A percentile compares a stretch with the other conserved stretches of the same genome.
Conservation (phyloP, 2,797 vertebrate species). For the Lepidocolaptes lacrymiger region DNA sequence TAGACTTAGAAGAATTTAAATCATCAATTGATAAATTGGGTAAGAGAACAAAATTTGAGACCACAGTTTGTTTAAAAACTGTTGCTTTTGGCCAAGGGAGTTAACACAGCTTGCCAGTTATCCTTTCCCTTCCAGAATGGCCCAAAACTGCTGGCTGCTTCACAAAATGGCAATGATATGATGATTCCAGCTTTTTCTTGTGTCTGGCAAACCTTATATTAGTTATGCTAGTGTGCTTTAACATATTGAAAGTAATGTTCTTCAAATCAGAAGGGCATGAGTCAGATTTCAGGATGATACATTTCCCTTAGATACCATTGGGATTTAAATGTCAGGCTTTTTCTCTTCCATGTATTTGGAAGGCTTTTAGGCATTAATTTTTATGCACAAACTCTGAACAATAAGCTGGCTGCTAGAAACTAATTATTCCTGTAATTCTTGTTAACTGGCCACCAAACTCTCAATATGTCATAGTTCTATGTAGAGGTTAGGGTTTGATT, state of each 20-base stretch:
- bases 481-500: background rate
- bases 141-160: background rate
- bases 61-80: background rate
- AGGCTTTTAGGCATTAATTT: constrained; percentile 28
- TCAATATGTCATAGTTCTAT: background rate
- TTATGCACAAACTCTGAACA: constrained; percentile 33
- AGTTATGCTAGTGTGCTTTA: constrained; percentile 9
- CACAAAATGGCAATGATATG: background rate
- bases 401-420: background rate
- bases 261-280: constrained; percentile 42
- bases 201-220: background rate
- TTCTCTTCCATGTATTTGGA: constrained; percentile 46
- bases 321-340: constrained; percentile 64
- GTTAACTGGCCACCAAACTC: background rate
- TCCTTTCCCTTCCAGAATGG: background rate
- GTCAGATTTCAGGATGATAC: constrained; percentile 34
- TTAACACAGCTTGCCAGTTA: background rate
- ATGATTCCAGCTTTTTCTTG: background rate
- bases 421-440: background rate
- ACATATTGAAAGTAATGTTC: constrained; percentile 24
- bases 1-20: background rate
- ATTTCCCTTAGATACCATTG: constrained; percentile 9
- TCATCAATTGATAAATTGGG: background rate
- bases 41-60: background rate
- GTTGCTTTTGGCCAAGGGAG: background rate